Percentiles rank a stretch among this genome's conserved stretches.
Evolutionary conservation across 2,113 vertebrate genomes (phyloP).

Genomic region (Bos indicus): DNA sequence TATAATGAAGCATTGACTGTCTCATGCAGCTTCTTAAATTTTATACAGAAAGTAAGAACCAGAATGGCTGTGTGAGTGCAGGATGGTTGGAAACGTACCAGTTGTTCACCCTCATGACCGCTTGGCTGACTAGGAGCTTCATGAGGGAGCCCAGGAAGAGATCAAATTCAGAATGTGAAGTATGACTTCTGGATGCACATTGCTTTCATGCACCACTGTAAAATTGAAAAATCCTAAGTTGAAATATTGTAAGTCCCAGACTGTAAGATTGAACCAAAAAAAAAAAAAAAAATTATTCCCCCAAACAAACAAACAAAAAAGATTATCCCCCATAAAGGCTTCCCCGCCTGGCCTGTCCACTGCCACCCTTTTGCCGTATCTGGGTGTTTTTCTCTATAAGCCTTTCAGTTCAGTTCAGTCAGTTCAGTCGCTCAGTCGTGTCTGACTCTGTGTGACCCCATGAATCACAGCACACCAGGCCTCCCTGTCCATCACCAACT

Average conservation of each 20-base stretch:
- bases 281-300: neutral
- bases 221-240: neutral
- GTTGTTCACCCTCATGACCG: too few relatives aligned
- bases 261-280: neutral
- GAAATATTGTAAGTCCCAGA: neutral
- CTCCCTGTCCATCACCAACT: too few relatives aligned
- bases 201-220: accelerated
- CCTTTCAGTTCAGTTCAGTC: neutral
- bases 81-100: neutral
- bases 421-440: too few relatives aligned
- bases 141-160: neutral
- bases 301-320: neutral
- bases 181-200: neutral
- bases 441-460: too few relatives aligned
- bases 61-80: neutral
- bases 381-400: neutral
- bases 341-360: too few relatives aligned
- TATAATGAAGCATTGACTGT: neutral
- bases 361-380: neutral
- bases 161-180: neutral
- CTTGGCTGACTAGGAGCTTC: neutral
- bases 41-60: neutral
- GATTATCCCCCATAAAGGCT: neutral
- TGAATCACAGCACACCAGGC: too few relatives aligned
- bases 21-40: neutral